Conservation (phyloP, 2,888 invertebrate species). For the Aleiodes testaceus region DNA sequence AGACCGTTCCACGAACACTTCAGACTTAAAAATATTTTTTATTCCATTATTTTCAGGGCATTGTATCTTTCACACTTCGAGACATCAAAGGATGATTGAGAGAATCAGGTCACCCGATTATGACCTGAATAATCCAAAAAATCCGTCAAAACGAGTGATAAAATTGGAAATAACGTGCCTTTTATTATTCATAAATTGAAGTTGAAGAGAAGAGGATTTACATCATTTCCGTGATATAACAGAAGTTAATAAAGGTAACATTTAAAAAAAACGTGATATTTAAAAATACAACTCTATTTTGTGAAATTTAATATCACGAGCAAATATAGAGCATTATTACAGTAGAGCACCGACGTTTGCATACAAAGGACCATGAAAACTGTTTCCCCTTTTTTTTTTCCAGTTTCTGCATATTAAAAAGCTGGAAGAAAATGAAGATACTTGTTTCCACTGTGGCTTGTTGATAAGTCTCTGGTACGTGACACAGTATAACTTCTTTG, state of each 20-base stretch:
- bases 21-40: slow-evolving; percentile 3
- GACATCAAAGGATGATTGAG: too few relatives aligned
- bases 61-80: too few relatives aligned
- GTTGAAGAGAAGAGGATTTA: too few relatives aligned
- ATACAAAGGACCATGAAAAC: slow-evolving; percentile 7
- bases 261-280: not conserved
- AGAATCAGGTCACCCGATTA: too few relatives aligned
- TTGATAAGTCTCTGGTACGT: slow-evolving; percentile 27
- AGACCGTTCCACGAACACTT: not conserved
- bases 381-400: not conserved
- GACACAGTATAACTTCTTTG: slow-evolving; percentile 3
- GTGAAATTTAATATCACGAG: too few relatives aligned
- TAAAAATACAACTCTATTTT: not conserved
- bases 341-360: not conserved
- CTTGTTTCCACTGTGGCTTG: slow-evolving; percentile 20
- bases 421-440: slow-evolving; percentile 14
- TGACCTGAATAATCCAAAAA: not conserved
- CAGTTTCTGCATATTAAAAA: not conserved
- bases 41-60: not conserved
- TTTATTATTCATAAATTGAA: not conserved
- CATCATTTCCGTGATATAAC: too few relatives aligned
- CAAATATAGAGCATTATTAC: not conserved
- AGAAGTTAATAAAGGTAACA: too few relatives aligned
- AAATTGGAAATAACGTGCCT: not conserved
- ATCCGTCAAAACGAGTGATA: not conserved